Evolutionary conservation across 2,797 vertebrate species (phyloP).

Genomic region (Gambelia wislizenii): DNA sequence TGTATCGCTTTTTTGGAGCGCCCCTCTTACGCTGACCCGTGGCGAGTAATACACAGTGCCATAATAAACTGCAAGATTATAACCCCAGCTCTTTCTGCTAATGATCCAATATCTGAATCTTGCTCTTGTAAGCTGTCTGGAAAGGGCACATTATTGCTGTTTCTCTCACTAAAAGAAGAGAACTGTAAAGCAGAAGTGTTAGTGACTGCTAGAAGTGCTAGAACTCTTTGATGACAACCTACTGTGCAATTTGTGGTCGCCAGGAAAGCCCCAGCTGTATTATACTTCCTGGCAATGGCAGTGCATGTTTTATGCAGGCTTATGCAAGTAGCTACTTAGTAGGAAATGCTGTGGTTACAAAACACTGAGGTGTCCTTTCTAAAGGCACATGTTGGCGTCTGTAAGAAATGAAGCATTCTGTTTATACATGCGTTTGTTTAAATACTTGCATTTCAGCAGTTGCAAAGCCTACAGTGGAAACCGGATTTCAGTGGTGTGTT

Average conservation of each 20-base stretch:
- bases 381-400: conserved; percentile 39
- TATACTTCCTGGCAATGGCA: conserved; percentile 56
- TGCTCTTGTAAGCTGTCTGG: background rate
- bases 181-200: background rate
- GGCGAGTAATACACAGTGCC: too few relatives aligned
- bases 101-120: background rate
- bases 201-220: background rate
- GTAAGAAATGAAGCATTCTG: conserved; percentile 36
- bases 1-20: too few relatives aligned
- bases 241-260: conserved; percentile 51
- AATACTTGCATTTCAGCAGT: conserved; percentile 24
- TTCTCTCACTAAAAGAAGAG: background rate
- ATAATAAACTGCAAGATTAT: background rate
- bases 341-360: conserved; percentile 65
- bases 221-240: conserved; percentile 32
- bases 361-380: conserved; percentile 55
- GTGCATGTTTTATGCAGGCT: conserved; percentile 40
- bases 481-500: background rate
- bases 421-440: conserved; percentile 13
- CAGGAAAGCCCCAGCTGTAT: conserved; percentile 60
- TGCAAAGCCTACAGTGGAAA: background rate
- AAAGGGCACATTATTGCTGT: background rate
- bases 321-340: conserved; percentile 53
- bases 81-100: background rate
- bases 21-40: too few relatives aligned